Base-by-base conservation (phyloP, 2,888 invertebrate genomes). In the Apoda limacodes region DNA sequence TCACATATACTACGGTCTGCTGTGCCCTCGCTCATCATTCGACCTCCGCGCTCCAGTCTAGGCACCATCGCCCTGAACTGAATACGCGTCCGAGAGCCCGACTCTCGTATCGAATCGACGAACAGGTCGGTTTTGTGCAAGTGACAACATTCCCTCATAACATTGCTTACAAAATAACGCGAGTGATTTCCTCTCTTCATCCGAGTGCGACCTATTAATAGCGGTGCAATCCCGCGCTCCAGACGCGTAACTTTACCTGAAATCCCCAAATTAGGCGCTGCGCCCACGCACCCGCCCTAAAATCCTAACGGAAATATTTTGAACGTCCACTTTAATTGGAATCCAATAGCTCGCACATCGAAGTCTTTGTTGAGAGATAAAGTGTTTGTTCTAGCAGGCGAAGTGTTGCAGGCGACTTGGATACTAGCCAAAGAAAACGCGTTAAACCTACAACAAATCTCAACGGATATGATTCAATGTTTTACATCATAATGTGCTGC, bases 181-280 rank as follows among this genome's bases (percentile, higher is more conserved):
- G 68, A 66, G 80, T 75, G 76, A 58, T 55, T 59, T 58, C 50
- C 55, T 55, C 59, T 58, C 63, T 65, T 56, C 64, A 59, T 65
- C 60, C 61, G 46, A 55, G 63, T 65, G 67, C 61, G 48, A 50
- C 55, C 70, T 80, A 80, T 71, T 62, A 66, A 63, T 76, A 76
- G 71, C 60, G 54, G 53, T 74, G 72, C 71, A 75, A 54, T 55
- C 42, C 48, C 55, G 51, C 60, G 54, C 67, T 78, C 74, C 75
- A 75, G 71, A 59, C 39, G 51, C 56, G 80, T 76, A 76, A 78
- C 71, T 75, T 78, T 78, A 80, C 81, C 80, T 80, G 80, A 62
- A 72, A 69, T 62, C 56, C 64, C 82, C 76, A 82, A 82, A 82
- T 83, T 82, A 82, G 83, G 83, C 61, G 57, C 66, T 56, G 48